Conservation (phyloP, 2,888 invertebrate species). For the Marronus borbonicus region DNA sequence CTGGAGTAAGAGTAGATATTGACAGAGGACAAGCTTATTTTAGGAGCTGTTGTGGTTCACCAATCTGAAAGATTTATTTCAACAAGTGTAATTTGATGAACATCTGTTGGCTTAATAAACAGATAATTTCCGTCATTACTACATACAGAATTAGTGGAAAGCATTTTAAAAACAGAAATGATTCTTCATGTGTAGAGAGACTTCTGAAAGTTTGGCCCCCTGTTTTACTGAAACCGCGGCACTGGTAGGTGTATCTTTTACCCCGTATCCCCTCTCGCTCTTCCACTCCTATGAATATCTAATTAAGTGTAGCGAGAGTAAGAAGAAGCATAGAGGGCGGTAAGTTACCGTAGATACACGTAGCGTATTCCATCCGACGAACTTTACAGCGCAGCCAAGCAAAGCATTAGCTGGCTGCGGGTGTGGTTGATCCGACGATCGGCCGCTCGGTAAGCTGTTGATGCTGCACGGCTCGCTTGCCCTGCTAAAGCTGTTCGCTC, state of each 20-base stretch:
- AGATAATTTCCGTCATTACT: too few species aligned
- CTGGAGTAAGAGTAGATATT: too few species aligned
- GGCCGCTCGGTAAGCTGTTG: constrained; percentile 34
- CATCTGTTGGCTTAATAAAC: too few species aligned
- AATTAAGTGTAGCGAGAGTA: constrained; percentile 45
- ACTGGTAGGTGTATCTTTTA: constrained; percentile 4
- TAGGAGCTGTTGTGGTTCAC: too few species aligned
- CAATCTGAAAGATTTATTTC: too few species aligned
- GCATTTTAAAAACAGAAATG: too few species aligned
- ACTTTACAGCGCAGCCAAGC: constrained; percentile 2
- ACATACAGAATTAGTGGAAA: too few species aligned
- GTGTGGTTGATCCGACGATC: constrained; percentile 19
- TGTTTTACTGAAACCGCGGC: background rate
- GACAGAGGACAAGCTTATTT: too few species aligned
- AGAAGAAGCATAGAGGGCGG: constrained; percentile 43
- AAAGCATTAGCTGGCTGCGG: background rate
- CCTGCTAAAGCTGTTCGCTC: constrained; percentile 8
- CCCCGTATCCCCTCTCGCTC: background rate
- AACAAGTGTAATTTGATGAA: too few species aligned
- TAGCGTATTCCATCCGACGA: constrained; percentile 44
- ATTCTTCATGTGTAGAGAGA: too few species aligned
- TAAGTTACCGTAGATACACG: constrained; percentile 48
- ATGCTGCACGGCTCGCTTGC: constrained; percentile 25
- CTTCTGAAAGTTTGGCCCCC: too few species aligned
- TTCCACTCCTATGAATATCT: constrained; percentile 40